These are phyloP conservation scores for Premnoplex brunnescens DNA, from an alignment of 2,797 vertebrate species.

Conservation along the genomic window DNA sequence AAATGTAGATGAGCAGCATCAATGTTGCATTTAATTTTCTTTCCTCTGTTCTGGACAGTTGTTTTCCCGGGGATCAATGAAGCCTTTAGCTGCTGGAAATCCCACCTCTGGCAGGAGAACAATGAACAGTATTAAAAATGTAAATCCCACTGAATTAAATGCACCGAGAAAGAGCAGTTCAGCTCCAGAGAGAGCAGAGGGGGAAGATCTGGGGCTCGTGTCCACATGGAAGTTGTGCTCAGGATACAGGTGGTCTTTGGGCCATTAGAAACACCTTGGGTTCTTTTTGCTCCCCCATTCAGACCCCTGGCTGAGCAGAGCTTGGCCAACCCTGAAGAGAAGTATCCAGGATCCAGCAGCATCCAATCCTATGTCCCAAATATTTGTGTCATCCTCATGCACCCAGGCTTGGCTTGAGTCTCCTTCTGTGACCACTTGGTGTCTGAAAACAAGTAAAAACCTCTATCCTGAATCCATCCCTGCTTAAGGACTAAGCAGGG, in stretches of 20 bases:
- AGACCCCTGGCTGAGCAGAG: background rate
- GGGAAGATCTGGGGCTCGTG: accelerated
- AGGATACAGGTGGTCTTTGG: background rate
- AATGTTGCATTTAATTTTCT: background rate
- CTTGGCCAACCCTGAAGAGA: background rate
- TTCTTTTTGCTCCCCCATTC: background rate
- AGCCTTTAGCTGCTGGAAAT: background rate
- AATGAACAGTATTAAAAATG: background rate
- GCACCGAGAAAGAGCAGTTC: background rate
- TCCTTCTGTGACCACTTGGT: background rate
- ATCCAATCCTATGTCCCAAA: background rate
- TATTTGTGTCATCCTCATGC: background rate
- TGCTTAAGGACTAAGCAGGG: background rate
- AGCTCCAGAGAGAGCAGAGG: background rate
- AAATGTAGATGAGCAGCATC: background rate
- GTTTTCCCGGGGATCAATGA: background rate
- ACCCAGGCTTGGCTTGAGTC: background rate
- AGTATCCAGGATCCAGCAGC: background rate
- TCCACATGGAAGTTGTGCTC: background rate
- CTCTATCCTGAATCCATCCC: background rate
- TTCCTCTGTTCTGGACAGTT: background rate
- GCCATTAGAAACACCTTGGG: background rate
- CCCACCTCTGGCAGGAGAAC: background rate
- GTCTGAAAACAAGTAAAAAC: background rate
- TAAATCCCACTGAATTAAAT: background rate